Evolutionary conservation across 1,140 invertebrate species (phyloP).

Genomic region (Drosophila neocordata): DNA sequence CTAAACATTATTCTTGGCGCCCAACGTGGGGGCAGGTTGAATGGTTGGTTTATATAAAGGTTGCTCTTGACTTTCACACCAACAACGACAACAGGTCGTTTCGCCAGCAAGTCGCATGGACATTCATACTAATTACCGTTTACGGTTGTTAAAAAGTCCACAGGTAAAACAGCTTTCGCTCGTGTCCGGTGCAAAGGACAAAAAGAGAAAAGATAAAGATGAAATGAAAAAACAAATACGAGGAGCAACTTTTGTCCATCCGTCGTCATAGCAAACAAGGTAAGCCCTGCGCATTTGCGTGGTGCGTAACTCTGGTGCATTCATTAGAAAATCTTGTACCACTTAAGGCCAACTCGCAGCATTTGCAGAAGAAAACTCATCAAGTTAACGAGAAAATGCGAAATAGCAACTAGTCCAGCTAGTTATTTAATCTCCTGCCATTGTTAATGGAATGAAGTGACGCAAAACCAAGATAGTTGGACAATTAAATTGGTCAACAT

Average conservation of each 20-base stretch:
- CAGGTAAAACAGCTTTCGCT: not conserved
- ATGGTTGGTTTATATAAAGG: not conserved
- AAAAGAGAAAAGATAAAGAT: not conserved
- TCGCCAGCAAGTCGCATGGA: not conserved
- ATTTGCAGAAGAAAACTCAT: not conserved
- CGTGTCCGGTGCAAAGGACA: no score
- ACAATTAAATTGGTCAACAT: not conserved
- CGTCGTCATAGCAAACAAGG: not conserved
- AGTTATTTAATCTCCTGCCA: constrained; percentile 3
- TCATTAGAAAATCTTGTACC: constrained; percentile 14
- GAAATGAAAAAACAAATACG: not conserved
- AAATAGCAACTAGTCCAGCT: not conserved
- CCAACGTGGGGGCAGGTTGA: not conserved
- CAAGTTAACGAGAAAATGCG: constrained; percentile 4
- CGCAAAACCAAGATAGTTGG: no score
- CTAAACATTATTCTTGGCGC: not conserved
- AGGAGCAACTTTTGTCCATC: not conserved
- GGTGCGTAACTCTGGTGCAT: not conserved
- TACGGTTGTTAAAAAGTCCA: constrained; percentile 25
- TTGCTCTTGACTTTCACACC: not conserved
- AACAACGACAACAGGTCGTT: no score
- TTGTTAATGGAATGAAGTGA: not conserved
- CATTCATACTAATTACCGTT: constrained; percentile 60
- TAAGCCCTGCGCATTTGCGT: constrained; percentile 7
- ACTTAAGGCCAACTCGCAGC: not conserved